Base-by-base conservation (phyloP, 2,797 vertebrate species). In the Sebastiscus albofasciatus region DNA sequence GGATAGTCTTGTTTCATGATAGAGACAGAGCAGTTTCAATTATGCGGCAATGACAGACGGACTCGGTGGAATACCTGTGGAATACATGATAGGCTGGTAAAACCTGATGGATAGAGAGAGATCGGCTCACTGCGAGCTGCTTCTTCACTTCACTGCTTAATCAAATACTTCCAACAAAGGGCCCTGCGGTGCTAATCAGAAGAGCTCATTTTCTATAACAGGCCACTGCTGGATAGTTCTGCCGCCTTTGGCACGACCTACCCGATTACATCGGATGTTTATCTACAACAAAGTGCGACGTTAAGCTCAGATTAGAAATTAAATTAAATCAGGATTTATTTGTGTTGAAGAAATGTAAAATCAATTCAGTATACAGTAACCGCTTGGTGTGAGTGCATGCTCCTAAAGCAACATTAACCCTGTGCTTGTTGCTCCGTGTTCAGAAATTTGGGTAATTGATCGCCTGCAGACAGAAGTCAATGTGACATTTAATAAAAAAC, bases 401-500 rank as follows among this genome's bases (percentile, higher is more conserved):
- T 78, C 61, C 31, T 33, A 8, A 60, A 77, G 46, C 59, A 42
- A 14, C 26, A 6, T 3, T 75, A 79, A 81, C 79, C 82, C 52
- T 26, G 26, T 14, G 33, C 54, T 56, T 66, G 74, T 52, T 79
- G 70, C 64, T 46, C 55, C 70, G 26, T 65, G 77, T 84, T 88
- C 61, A 80, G 16, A 83, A 27, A 82, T 82, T 12, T 75, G 42
- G 58, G 67, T 84, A 90, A 89, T 83, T 80, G 86, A 88, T 84
- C 16, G 87, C 90, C 87, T 75, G 83, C 75, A 87, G 82, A 90
- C 79, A 87, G 31, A 86, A 92, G 87, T 91, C 77, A 68, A 89
- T 79, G 82, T 18, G 29, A 70, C 87, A 83, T 34, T 22, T 14
- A 36, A 62, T n/a, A 26, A 58, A 18, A 31, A 77, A 84, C 5